A percentile compares a stretch with the other conserved stretches of the same genome.
phyloP scores from a whole-genome alignment of 2,888 invertebrate genomes.

The Drosophila anomelani region DNA sequence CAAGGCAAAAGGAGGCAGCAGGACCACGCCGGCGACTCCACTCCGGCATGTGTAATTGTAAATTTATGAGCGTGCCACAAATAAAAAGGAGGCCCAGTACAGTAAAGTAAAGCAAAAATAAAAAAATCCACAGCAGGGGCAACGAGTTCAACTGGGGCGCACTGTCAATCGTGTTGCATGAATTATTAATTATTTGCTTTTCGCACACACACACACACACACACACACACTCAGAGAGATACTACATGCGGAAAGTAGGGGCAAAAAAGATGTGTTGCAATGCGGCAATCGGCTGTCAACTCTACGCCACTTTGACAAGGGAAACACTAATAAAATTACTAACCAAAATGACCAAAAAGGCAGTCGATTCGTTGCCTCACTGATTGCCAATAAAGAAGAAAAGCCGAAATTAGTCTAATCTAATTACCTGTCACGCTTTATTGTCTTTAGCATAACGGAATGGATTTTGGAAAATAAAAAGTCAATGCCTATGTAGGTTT shows the following conservation, averaged over 20 bases:
- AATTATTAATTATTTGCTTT: constrained; percentile 82
- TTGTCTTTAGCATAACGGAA: constrained; percentile 63
- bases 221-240: constrained; percentile 36
- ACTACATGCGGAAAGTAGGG: constrained; percentile 4
- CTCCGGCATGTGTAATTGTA: constrained; percentile 75
- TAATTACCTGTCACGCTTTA: constrained; percentile 82
- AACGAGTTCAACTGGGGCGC: constrained; percentile 66
- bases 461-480: constrained; percentile 33
- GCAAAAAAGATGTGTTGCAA: constrained; percentile 66
- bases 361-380: constrained; percentile 24
- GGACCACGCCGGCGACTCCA: constrained; percentile 33
- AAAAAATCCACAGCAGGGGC: constrained; percentile 22
- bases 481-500: constrained; percentile 15
- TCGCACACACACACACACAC: constrained; percentile 60
- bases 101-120: constrained; percentile 20
- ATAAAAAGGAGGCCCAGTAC: constrained; percentile 50
- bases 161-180: constrained; percentile 78
- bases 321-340: constrained; percentile 74
- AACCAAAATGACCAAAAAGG: constrained; percentile 46
- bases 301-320: constrained; percentile 61
- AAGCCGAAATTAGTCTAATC: constrained; percentile 80
- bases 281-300: constrained; percentile 65
- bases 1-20: constrained; percentile 40
- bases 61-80: constrained; percentile 66
- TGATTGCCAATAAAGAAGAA: constrained; percentile 73